Conservation (phyloP, 2,888 invertebrate genomes). For the Epinotia ramella region DNA sequence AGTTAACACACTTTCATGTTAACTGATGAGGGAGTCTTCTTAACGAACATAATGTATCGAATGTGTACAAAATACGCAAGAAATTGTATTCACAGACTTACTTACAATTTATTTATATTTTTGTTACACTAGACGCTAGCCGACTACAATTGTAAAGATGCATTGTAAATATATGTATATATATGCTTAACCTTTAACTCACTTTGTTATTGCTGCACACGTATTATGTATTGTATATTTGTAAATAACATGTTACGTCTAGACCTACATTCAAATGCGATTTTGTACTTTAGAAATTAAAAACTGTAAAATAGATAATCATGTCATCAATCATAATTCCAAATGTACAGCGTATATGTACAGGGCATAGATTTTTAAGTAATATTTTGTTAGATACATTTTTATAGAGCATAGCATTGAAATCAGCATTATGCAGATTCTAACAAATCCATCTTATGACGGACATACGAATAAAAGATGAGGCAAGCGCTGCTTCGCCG, state of each 20-base stretch:
- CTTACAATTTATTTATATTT: constrained; percentile 1
- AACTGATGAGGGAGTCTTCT: constrained; percentile 15
- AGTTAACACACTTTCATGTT: constrained; percentile 4
- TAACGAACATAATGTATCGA: background rate
- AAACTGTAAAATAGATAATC: background rate
- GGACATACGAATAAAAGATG: background rate
- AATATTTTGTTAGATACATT: background rate
- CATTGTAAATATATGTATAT: constrained; percentile 20
- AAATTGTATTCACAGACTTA: background rate
- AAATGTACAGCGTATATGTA: background rate
- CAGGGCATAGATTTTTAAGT: background rate
- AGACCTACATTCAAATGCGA: constrained; percentile 23
- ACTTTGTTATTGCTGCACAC: constrained; percentile 11
- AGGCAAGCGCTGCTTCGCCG: background rate
- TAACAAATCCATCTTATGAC: background rate
- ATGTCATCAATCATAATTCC: background rate
- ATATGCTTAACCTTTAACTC: background rate
- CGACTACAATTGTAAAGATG: constrained; percentile 21
- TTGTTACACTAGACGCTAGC: constrained; percentile 13
- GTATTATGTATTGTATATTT: constrained; percentile 16
- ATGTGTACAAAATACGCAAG: constrained; percentile 5
- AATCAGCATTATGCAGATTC: background rate
- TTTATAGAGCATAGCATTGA: background rate
- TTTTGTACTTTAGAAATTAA: constrained; percentile 32
- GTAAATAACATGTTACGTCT: constrained; percentile 10